Conservation (phyloP, 2,888 invertebrate species). For the Neoaliturus tenellus region DNA sequence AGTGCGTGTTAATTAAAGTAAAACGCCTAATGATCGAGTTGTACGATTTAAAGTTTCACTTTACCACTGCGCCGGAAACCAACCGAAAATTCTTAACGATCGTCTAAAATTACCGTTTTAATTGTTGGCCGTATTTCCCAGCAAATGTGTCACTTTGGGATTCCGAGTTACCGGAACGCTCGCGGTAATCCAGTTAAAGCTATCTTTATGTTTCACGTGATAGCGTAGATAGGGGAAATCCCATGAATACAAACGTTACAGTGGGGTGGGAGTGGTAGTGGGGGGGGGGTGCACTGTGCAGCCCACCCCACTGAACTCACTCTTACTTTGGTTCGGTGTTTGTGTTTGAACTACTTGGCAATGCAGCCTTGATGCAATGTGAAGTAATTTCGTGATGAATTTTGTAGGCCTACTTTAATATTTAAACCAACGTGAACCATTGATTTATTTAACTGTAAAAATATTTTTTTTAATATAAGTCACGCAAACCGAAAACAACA, state of each 20-base stretch:
- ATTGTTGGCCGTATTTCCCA: not conserved
- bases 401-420: too few species aligned
- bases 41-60: too few species aligned
- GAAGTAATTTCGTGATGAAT: too few species aligned
- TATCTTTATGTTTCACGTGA: constrained; percentile 51
- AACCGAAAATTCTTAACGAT: too few species aligned
- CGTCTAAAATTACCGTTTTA: not conserved
- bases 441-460: too few species aligned
- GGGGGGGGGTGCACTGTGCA: not conserved
- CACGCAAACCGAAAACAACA: too few species aligned
- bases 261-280: not conserved
- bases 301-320: constrained; percentile 5
- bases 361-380: too few species aligned
- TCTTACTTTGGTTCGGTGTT: not conserved
- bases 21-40: too few species aligned
- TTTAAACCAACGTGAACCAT: too few species aligned
- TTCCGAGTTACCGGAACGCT: not conserved
- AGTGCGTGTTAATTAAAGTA: too few species aligned
- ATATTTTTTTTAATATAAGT: too few species aligned
- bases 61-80: too few species aligned
- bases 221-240: constrained; percentile 47
- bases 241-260: constrained; percentile 51
- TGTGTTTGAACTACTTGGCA: not conserved
- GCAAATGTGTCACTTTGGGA: not conserved
- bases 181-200: constrained; percentile 43